A percentile compares a stretch with the other conserved stretches of the same genome.
Conservation (phyloP, 2,888 invertebrate species). For the Ormyrus labotus region DNA sequence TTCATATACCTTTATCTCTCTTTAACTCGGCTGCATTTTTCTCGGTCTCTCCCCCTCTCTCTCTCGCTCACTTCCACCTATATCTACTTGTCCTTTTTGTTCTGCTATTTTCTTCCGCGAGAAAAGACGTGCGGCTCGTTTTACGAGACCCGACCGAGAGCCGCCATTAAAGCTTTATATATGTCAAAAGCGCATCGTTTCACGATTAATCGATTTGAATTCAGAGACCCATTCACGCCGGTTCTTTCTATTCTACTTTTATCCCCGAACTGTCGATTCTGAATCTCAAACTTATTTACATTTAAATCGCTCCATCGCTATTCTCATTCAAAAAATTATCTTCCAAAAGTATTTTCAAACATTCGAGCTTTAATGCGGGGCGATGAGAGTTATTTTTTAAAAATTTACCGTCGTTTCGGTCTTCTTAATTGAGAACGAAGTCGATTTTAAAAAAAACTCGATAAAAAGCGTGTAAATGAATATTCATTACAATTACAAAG, state of each 20-base stretch:
- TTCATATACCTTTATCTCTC: constrained; percentile 31
- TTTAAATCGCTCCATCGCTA: too few species aligned
- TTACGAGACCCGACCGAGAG: background rate
- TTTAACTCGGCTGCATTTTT: constrained; percentile 4
- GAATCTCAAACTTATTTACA: too few species aligned
- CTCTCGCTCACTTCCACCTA: background rate
- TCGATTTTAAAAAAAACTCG: too few species aligned
- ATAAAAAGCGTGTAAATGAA: too few species aligned
- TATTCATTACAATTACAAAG: too few species aligned
- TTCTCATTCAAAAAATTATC: too few species aligned
- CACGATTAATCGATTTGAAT: constrained; percentile 35
- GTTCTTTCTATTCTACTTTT: background rate
- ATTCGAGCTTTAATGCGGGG: too few species aligned
- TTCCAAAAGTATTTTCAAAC: too few species aligned
- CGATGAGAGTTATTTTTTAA: too few species aligned
- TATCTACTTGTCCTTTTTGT: constrained; percentile 1
- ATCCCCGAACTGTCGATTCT: background rate
- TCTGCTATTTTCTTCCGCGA: constrained; percentile 1
- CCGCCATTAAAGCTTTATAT: constrained; percentile 22
- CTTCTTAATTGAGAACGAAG: too few species aligned
- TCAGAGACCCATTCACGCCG: background rate
- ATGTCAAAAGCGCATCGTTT: constrained; percentile 31
- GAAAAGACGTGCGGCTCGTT: background rate
- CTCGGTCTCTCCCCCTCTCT: background rate
- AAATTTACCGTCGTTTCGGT: too few species aligned